These are phyloP conservation scores for Temnothorax rugatulus DNA, from an alignment of 2,888 invertebrate genomes.

Conservation along the genomic window DNA sequence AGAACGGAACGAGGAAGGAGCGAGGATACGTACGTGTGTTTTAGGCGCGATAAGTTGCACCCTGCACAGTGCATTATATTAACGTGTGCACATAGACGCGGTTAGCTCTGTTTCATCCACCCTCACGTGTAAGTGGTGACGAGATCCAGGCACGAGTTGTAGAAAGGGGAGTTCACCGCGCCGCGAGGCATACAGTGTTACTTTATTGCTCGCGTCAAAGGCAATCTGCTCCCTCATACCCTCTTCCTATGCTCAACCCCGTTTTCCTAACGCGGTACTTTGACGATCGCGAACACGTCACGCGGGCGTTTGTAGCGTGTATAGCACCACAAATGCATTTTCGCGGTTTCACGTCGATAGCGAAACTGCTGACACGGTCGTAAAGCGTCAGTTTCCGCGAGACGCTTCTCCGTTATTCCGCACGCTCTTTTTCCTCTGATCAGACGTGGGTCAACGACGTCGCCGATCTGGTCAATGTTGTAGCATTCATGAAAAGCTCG, in stretches of 20 bases:
- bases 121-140: conserved; percentile 34
- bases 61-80: conserved; percentile 47
- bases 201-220: conserved; percentile 68
- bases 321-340: conserved; percentile 55
- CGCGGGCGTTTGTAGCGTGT: conserved; percentile 54
- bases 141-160: conserved; percentile 62
- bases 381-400: conserved; percentile 35
- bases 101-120: conserved; percentile 34
- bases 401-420: not conserved
- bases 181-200: conserved; percentile 42
- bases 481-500: conserved; percentile 64
- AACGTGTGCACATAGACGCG: conserved; percentile 29
- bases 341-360: conserved; percentile 30
- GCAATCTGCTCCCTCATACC: conserved; percentile 38
- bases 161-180: conserved; percentile 47
- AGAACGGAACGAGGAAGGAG: not conserved
- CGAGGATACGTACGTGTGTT: conserved; percentile 10
- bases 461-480: not conserved
- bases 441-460: conserved; percentile 48
- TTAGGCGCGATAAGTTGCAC: conserved; percentile 45
- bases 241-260: not conserved
- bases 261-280: conserved; percentile 42
- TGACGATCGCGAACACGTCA: conserved; percentile 40
- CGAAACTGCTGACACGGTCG: conserved; percentile 22
- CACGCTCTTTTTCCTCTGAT: conserved; percentile 44